phyloP scores from a whole-genome alignment of 2,797 vertebrate genomes.

The Enteromius mattozi region DNA sequence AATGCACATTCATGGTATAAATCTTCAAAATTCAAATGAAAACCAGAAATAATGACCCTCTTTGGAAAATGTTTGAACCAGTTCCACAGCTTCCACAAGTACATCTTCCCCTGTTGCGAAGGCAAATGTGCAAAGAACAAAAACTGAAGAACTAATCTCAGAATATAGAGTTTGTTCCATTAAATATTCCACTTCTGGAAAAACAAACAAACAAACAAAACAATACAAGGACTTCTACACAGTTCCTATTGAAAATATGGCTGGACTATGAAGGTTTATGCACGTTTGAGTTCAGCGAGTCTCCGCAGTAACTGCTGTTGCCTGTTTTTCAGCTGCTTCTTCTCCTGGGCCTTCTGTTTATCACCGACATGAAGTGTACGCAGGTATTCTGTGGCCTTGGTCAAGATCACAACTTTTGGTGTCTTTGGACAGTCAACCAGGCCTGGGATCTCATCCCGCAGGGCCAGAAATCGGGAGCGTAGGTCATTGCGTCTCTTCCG shows the following conservation, averaged over 20 bases:
- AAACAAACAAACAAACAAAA: neutral
- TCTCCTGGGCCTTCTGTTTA: slow-evolving; percentile 87
- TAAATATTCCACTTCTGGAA: slow-evolving; percentile 33
- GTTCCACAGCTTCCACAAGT: slow-evolving; percentile 37
- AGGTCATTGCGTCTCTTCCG: slow-evolving; percentile 94
- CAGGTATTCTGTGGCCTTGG: slow-evolving; percentile 91
- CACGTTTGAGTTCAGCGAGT: slow-evolving; percentile 87
- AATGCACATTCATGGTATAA: neutral
- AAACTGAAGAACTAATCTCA: slow-evolving; percentile 54
- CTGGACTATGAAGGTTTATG: slow-evolving; percentile 64
- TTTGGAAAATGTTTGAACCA: slow-evolving; percentile 60
- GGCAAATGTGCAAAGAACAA: slow-evolving; percentile 81
- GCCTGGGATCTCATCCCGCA: slow-evolving; percentile 90
- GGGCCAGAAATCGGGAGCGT: slow-evolving; percentile 89
- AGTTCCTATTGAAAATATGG: slow-evolving; percentile 37
- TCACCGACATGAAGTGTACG: slow-evolving; percentile 82
- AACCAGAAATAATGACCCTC: slow-evolving; percentile 39
- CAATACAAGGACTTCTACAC: neutral
- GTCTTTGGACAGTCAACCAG: slow-evolving; percentile 89
- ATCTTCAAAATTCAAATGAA: slow-evolving; percentile 30
- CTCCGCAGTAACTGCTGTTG: slow-evolving; percentile 87
- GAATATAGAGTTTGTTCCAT: slow-evolving; percentile 38
- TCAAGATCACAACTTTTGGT: slow-evolving; percentile 95
- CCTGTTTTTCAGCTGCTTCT: slow-evolving; percentile 84
- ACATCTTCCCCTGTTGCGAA: slow-evolving; percentile 65